These are phyloP conservation scores for Mythimna ferrago DNA, from an alignment of 2,888 invertebrate genomes.

Conservation along the genomic window DNA sequence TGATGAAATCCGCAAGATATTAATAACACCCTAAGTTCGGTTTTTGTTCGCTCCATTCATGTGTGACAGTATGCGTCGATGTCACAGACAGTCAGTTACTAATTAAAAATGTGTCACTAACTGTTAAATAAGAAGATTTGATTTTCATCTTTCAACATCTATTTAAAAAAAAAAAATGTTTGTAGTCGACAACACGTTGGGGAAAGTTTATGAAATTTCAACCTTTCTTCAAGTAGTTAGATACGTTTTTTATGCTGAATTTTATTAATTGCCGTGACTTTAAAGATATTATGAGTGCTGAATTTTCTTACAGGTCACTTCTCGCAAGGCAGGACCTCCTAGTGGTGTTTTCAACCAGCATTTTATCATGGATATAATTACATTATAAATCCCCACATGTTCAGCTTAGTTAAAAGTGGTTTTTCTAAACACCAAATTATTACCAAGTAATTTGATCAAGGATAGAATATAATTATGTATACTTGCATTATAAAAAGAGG, in stretches of 20 bases:
- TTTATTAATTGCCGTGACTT: not conserved
- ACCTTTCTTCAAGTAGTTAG: not conserved
- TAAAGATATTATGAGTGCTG: not conserved
- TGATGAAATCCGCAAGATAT: too few species aligned
- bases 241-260: not conserved
- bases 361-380: not conserved
- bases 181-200: not conserved
- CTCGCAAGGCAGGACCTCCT: constrained; percentile 1
- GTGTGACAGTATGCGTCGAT: not conserved
- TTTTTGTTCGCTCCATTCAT: not conserved
- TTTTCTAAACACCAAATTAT: constrained; percentile 16
- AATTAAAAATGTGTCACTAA: not conserved
- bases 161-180: not conserved
- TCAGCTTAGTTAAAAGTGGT: not conserved
- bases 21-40: not conserved
- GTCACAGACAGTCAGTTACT: not conserved
- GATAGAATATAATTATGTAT: not conserved
- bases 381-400: not conserved
- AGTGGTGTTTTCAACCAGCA: constrained; percentile 7
- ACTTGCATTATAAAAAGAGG: constrained; percentile 21
- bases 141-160: not conserved
- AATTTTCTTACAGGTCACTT: not conserved
- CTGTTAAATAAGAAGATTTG: too few species aligned
- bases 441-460: constrained; percentile 12
- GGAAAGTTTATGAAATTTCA: not conserved